Evolutionary conservation across 2,113 vertebrate genomes (phyloP), one percentile per base, ranked within the genome.

Genomic region (Gadus chalcogrammus): DNA sequence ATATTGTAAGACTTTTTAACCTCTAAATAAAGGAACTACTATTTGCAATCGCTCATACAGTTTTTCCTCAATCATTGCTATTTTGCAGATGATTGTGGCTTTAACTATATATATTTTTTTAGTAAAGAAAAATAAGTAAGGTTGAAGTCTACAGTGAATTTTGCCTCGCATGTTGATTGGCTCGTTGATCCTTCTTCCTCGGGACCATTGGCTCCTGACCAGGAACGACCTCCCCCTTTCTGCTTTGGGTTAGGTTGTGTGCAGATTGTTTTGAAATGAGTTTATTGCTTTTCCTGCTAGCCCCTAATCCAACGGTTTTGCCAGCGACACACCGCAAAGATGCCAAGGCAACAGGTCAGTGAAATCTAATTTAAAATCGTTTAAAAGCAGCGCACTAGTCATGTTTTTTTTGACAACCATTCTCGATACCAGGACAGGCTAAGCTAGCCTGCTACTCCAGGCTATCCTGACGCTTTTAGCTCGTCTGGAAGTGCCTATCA

Each of bases 1-100:
- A 93, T 93, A 93, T 93, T 93, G 90, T 93, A 92, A 91, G 88
- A 93, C 92, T 93, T 93, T 93, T 92, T 92, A 93, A 92, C 88
- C 86, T 91, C 91, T 89, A 89, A 93, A 92, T 93, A 93, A 93
- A 92, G 83, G 83, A 91, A 90, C 86, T 91, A 93, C 91, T 93
- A 93, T 93, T 93, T 93, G 92, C 92, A 93, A 87, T 92, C 82
- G 16, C 8, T 69, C 27, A 65, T 77, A 24, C 59, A 31, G 18
- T 72, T 35, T 53, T 58, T 31, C 71, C 3, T 66, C 4, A 15
- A 70, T 70, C 6, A 61, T 12, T 64, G 48, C 3, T 4, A 17
- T 60, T 61, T 3, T 15, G 5, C 48, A 22, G 48, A 63, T 48
- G 42, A 9, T 48, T 48, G 42, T 7, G 8, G 42, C 1, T 48